Evolutionary conservation across 1,140 invertebrate genomes (phyloP).

Genomic region (Araneus ventricosus): DNA sequence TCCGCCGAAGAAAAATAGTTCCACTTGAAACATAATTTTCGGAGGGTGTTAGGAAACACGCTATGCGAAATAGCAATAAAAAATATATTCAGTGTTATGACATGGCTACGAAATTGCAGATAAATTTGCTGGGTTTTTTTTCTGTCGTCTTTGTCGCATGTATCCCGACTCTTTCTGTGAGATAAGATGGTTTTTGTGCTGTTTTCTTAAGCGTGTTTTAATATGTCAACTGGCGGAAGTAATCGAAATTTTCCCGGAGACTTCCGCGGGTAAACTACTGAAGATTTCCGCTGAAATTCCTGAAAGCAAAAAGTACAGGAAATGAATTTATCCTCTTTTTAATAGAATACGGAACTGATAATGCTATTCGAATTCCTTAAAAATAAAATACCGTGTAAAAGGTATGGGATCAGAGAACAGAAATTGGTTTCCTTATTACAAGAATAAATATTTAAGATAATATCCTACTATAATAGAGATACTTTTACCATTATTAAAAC

Average conservation of each 20-base stretch:
- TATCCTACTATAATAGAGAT: too few relatives aligned
- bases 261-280: background rate
- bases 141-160: background rate
- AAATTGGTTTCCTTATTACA: background rate
- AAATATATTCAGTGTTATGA: constrained; percentile 60
- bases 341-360: background rate
- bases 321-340: constrained; percentile 23
- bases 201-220: constrained; percentile 62
- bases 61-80: constrained; percentile 49
- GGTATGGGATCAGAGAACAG: background rate
- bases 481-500: too few relatives aligned
- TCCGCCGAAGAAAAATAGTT: constrained; percentile 73
- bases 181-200: constrained; percentile 33
- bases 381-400: background rate
- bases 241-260: constrained; percentile 48
- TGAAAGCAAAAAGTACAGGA: constrained; percentile 1
- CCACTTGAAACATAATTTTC: constrained; percentile 74
- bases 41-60: constrained; percentile 46
- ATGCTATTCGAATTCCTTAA: background rate
- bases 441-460: too few relatives aligned
- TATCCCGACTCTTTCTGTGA: background rate
- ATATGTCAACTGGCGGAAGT: constrained; percentile 29
- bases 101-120: constrained; percentile 29
- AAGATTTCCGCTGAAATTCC: constrained; percentile 17
- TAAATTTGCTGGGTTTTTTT: constrained; percentile 33